These are phyloP conservation scores for Pseudochaenichthys georgianus DNA, from an alignment of 2,797 vertebrate genomes.

Conservation along the genomic window DNA sequence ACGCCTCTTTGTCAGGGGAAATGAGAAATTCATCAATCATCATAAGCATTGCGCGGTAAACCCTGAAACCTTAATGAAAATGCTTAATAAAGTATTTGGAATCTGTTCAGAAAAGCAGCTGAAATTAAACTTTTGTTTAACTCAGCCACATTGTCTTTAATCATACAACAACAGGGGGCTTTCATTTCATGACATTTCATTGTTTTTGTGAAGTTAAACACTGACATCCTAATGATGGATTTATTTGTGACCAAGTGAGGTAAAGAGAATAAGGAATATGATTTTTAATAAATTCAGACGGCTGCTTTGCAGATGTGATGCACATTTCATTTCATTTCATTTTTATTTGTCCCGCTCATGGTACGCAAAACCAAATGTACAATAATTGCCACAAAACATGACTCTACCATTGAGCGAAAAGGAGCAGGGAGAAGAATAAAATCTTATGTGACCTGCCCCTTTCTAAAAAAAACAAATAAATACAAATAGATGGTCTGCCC, in stretches of 20 bases:
- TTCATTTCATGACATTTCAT: neutral
- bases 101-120: neutral
- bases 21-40: conserved; percentile 22
- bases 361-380: too few relatives aligned
- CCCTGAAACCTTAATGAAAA: conserved; percentile 11
- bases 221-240: neutral
- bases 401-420: too few relatives aligned
- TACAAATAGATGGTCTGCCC: too few relatives aligned
- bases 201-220: neutral
- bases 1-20: conserved; percentile 9
- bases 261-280: neutral
- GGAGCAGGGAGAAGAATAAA: too few relatives aligned
- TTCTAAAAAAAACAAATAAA: too few relatives aligned
- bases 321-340: neutral
- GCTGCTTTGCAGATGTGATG: neutral
- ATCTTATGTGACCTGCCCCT: too few relatives aligned
- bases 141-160: neutral
- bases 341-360: too few relatives aligned
- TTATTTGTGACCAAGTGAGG: neutral
- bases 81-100: neutral
- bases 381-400: too few relatives aligned
- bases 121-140: neutral
- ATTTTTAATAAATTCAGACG: neutral
- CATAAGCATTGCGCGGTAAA: neutral
- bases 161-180: neutral